Base-by-base conservation (phyloP, 2,888 invertebrate species). In the Panopea generosa region DNA sequence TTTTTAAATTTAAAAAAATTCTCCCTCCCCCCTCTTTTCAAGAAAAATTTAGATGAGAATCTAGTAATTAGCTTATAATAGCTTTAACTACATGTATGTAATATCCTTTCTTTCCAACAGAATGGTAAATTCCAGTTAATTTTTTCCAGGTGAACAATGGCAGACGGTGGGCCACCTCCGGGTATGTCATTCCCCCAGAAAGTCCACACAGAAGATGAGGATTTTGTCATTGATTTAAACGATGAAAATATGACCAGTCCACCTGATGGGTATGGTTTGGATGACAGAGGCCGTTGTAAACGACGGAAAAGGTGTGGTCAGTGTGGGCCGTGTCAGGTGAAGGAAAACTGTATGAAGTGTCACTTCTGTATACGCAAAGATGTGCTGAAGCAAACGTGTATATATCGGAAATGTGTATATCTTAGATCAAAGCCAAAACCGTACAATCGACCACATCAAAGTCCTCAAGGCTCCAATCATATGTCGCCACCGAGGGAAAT, bases 301-400 rank as follows among this genome's bases (percentile, higher is more conserved):
- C 76, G 90, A 9, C 68, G 90, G 4, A 81, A 86, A 9, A 69
- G 89, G 11, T 90, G 90, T 81, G 90, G 90, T 2, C 87, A 89
- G 69, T 90, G 90, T 73, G 89, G 87, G 2, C 90, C 90, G 1
- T 90, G 90, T 77, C 88, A 90, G 70, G 87, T 90, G 52, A 89
- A 89, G 56, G 87, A 89, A 59, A 89, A 90, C 60, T 90, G 90
- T 71, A 86, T 85, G 81, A 87, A 88, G 68, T 90, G 90, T 76
- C 87, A 88, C 66, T 87, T 87, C 77, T 90, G 90, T 74, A 55
- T 89, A 55, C 75, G 89, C 33, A 86, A 87, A 65, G 87, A 88
- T 67, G 88, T 90, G 0, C 75, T 90, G 9, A 90, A 90, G 70
- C 90, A 90, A 72, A 87, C 89, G 6, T 90, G 90, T 72, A 86